Conservation (phyloP, 2,888 invertebrate species). For the Cryptocephalus moraei region DNA sequence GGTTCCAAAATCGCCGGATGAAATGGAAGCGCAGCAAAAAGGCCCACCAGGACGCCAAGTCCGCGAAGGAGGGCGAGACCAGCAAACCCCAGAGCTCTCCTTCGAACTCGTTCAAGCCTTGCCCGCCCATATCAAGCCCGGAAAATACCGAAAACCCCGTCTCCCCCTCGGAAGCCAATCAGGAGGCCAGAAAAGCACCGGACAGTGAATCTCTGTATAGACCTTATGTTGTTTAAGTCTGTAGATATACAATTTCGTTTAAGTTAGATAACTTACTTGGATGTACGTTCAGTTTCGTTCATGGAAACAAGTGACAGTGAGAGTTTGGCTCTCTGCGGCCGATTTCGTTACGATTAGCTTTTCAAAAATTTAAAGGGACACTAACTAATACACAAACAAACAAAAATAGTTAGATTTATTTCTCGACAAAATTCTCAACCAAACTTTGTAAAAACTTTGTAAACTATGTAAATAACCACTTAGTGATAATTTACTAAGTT, state of each 20-base stretch:
- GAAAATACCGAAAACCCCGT: constrained; percentile 16
- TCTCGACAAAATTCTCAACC: not conserved
- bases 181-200: constrained; percentile 25
- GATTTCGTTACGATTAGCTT: too few species aligned
- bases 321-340: too few species aligned
- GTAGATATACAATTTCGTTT: not conserved
- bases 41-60: constrained; percentile 80
- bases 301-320: too few species aligned
- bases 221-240: constrained; percentile 40
- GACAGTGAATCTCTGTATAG: constrained; percentile 39
- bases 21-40: constrained; percentile 98
- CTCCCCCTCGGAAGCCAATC: constrained; percentile 14
- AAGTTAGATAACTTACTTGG: too few species aligned
- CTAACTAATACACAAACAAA: too few species aligned
- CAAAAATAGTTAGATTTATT: too few species aligned
- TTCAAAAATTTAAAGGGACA: too few species aligned
- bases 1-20: constrained; percentile 98
- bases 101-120: constrained; percentile 13
- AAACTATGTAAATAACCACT: constrained; percentile 10
- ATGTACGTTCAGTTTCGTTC: too few species aligned
- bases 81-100: constrained; percentile 22
- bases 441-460: constrained; percentile 2
- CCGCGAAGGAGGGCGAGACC: constrained; percentile 29
- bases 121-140: constrained; percentile 14
- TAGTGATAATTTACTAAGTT: constrained; percentile 5